Evolutionary conservation across 2,797 vertebrate species (phyloP).

Genomic region (Coccyzus lansbergi): DNA sequence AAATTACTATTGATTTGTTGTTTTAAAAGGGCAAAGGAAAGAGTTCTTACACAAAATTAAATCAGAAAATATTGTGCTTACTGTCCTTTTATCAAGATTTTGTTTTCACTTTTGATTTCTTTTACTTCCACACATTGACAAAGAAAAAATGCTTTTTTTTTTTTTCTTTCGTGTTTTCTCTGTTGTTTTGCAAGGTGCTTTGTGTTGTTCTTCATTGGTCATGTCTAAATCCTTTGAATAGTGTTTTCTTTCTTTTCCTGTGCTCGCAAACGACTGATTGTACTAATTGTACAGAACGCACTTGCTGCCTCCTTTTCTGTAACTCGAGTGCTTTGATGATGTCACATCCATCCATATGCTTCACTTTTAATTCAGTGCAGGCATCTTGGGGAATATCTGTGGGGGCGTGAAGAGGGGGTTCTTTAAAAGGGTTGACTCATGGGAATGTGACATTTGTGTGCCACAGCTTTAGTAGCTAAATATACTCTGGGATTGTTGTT

Average conservation of each 20-base stretch:
- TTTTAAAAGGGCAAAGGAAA: slow-evolving; percentile 81
- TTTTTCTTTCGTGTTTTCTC: slow-evolving; percentile 44
- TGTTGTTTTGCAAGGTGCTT: slow-evolving; percentile 80
- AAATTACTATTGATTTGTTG: background rate
- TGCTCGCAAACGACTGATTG: slow-evolving; percentile 67
- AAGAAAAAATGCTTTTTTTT: slow-evolving; percentile 35
- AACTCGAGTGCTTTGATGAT: slow-evolving; percentile 79
- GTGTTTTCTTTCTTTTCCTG: slow-evolving; percentile 73
- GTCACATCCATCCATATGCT: slow-evolving; percentile 82
- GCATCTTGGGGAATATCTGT: slow-evolving; percentile 74
- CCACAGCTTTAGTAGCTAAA: slow-evolving; percentile 85
- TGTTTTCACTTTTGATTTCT: slow-evolving; percentile 77
- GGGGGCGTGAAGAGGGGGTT: slow-evolving; percentile 73
- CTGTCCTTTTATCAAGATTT: slow-evolving; percentile 70
- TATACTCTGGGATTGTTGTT: slow-evolving; percentile 89
- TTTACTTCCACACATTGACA: slow-evolving; percentile 67
- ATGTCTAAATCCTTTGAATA: slow-evolving; percentile 60
- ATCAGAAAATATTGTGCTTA: slow-evolving; percentile 74
- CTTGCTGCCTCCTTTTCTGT: slow-evolving; percentile 82
- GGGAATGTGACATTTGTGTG: slow-evolving; percentile 83
- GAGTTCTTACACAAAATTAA: slow-evolving; percentile 74
- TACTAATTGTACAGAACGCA: slow-evolving; percentile 80
- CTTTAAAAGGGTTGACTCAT: slow-evolving; percentile 74
- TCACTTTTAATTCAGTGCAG: slow-evolving; percentile 68
- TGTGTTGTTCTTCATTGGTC: slow-evolving; percentile 79